These are phyloP conservation scores for Muntiacus reevesi DNA, from an alignment of 2,113 vertebrate genomes.

Conservation along the genomic window DNA sequence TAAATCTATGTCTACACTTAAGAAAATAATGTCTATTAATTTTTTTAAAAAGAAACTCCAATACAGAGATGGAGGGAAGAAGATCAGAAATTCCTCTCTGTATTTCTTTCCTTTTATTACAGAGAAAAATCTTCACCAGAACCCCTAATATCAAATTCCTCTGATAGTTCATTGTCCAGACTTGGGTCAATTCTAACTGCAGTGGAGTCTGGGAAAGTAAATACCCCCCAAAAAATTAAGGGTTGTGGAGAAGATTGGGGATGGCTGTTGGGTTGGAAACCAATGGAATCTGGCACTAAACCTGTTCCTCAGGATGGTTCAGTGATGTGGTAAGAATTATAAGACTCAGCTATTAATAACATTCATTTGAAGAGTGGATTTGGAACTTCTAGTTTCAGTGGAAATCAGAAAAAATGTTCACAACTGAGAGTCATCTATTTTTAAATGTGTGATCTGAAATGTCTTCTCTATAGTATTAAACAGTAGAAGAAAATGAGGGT, in stretches of 20 bases:
- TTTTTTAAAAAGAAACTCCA: neutral
- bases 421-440: neutral
- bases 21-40: neutral
- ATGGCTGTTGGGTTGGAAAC: neutral
- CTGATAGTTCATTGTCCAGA: neutral
- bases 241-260: neutral
- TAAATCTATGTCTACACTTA: neutral
- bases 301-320: neutral
- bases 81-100: neutral
- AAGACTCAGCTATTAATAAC: neutral
- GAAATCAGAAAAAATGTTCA: neutral
- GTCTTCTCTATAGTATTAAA: neutral
- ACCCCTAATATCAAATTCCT: neutral
- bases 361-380: neutral
- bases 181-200: neutral
- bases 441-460: neutral
- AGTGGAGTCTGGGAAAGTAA: neutral
- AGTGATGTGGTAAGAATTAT: neutral
- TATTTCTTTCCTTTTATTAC: conserved; percentile 1
- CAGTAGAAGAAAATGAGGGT: neutral
- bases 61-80: neutral
- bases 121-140: neutral
- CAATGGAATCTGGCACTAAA: neutral
- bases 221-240: neutral
- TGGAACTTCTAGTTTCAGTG: neutral